phyloP scores from a whole-genome alignment of 2,113 vertebrate genomes.

The Eurystomus gularis region DNA sequence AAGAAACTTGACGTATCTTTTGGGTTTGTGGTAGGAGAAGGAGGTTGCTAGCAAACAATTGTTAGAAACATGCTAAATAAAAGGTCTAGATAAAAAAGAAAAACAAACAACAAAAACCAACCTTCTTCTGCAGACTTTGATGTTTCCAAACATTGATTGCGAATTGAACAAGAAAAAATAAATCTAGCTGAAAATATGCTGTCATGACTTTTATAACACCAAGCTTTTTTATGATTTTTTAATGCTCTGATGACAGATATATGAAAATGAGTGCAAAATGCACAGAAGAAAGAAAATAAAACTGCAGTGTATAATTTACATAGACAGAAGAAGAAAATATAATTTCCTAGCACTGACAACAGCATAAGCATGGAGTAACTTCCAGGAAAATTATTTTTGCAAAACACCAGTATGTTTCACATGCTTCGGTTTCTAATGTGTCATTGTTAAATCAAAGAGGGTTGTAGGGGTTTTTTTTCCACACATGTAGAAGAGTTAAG shows the following conservation, averaged over 20 bases:
- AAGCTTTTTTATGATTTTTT: conserved; percentile 68
- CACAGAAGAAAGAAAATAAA: conserved; percentile 49
- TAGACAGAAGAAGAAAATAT: conserved; percentile 4
- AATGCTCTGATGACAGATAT: conserved; percentile 61
- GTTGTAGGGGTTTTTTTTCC: not conserved
- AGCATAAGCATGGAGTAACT: conserved; percentile 17
- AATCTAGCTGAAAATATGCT: conserved; percentile 43
- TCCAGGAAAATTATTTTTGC: conserved; percentile 69
- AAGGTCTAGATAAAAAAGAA: not conserved
- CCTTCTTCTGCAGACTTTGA: conserved; percentile 37
- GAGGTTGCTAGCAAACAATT: not conserved
- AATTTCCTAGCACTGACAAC: conserved; percentile 24
- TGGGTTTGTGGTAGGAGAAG: not conserved
- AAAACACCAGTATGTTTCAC: conserved; percentile 66
- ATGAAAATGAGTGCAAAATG: conserved; percentile 63
- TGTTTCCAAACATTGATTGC: conserved; percentile 49
- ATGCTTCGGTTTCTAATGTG: conserved; percentile 55
- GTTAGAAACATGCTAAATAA: conserved; percentile 35
- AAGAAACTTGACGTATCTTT: not conserved
- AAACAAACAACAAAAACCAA: not conserved
- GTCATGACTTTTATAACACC: conserved; percentile 49
- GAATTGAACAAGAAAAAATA: conserved; percentile 46
- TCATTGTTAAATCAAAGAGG: conserved; percentile 66
- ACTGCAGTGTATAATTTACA: conserved; percentile 40
- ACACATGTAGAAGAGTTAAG: not conserved